phyloP scores from a whole-genome alignment of 2,888 invertebrate species.

The Punctoribates punctum region DNA sequence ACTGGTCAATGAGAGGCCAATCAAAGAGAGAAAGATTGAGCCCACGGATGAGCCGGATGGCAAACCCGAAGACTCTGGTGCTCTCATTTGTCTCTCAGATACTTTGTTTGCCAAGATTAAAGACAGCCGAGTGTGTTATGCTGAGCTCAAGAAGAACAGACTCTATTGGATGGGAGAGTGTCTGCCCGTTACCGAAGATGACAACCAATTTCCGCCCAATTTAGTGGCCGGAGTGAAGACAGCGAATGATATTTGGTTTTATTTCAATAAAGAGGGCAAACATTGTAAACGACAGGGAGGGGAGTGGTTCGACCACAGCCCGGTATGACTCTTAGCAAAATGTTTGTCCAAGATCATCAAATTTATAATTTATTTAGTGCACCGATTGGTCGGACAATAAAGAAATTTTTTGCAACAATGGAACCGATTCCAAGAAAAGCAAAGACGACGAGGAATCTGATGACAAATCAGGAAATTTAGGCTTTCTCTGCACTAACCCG shows the following conservation, averaged over 20 bases:
- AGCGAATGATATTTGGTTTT: constrained; percentile 8
- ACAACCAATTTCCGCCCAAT: constrained; percentile 13
- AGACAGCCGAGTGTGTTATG: neutral
- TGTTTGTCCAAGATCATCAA: too few species aligned
- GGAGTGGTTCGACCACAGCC: too few species aligned
- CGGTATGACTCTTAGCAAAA: too few species aligned
- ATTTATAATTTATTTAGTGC: too few species aligned
- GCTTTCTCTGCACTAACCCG: neutral
- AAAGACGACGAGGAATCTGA: too few species aligned
- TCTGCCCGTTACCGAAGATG: neutral
- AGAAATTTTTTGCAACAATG: too few species aligned
- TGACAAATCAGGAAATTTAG: too few species aligned
- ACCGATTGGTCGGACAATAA: too few species aligned
- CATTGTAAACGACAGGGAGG: neutral
- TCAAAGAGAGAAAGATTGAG: neutral
- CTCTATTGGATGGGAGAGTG: constrained; percentile 9
- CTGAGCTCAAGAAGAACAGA: neutral
- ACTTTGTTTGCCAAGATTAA: neutral
- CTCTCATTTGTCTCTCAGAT: neutral
- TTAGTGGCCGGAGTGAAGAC: constrained; percentile 14
- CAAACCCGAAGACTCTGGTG: neutral
- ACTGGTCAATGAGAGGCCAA: neutral
- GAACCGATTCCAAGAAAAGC: neutral
- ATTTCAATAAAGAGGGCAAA: neutral
- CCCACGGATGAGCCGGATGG: neutral